Percentiles rank a stretch among this genome's conserved stretches.
These are phyloP conservation scores for Gymnocypris eckloni DNA, from an alignment of 2,797 vertebrate species.

Conservation along the genomic window DNA sequence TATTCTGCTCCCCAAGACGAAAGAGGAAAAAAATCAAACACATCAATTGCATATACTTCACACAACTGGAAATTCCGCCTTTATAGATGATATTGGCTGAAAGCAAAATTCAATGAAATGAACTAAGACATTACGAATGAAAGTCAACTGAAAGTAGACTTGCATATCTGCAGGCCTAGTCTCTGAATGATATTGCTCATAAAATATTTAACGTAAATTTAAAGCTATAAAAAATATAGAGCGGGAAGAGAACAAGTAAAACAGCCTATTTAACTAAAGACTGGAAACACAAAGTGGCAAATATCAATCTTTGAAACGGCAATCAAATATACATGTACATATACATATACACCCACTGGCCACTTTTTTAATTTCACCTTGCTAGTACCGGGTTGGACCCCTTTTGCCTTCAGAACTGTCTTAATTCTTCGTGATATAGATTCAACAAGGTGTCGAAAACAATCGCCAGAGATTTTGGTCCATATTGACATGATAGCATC, in stretches of 20 bases:
- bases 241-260: constrained; percentile 7
- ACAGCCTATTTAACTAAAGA: constrained; percentile 11
- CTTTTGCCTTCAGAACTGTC: too few relatives aligned
- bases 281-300: not conserved
- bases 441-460: not conserved
- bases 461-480: not conserved
- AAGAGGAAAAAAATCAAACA: not conserved
- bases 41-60: constrained; percentile 20
- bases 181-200: constrained; percentile 38
- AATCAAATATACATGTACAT: not conserved
- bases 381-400: too few relatives aligned
- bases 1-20: not conserved
- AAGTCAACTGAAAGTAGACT: constrained; percentile 4
- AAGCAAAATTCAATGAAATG: constrained; percentile 32
- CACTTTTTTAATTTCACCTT: too few relatives aligned
- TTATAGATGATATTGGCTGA: constrained; percentile 11
- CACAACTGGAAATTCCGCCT: not conserved
- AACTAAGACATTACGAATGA: constrained; percentile 15
- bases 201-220: constrained; percentile 36
- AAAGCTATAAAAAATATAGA: not conserved
- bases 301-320: not conserved
- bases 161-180: constrained; percentile 17
- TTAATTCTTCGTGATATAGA: too few relatives aligned
- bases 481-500: constrained; percentile 59
- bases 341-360: too few relatives aligned